These are phyloP conservation scores for Pseudomugil gertrudae DNA, from an alignment of 2,797 vertebrate genomes.

Conservation along the genomic window DNA sequence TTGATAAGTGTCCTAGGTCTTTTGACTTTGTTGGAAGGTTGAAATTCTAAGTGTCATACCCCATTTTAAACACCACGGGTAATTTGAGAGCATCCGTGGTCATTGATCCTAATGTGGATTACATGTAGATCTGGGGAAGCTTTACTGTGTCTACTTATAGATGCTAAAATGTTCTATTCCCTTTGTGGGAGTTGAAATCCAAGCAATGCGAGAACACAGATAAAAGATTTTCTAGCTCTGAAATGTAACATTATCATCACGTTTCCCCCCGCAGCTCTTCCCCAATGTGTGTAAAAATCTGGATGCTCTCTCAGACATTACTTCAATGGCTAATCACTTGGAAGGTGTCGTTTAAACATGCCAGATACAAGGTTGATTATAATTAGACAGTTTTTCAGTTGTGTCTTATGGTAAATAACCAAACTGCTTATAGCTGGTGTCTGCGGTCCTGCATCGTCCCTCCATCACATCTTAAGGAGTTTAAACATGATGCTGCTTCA, in stretches of 20 bases:
- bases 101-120: not conserved
- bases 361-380: too few species aligned
- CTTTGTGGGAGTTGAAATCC: not conserved
- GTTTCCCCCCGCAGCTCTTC: too few species aligned
- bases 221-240: not conserved
- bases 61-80: not conserved
- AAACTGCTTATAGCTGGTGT: not conserved
- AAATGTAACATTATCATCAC: not conserved
- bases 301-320: not conserved
- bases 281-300: too few species aligned
- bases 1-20: not conserved
- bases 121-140: not conserved
- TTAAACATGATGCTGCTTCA: slow-evolving; percentile 34
- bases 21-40: slow-evolving; percentile 3
- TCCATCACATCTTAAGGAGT: slow-evolving; percentile 52
- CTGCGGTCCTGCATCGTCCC: slow-evolving; percentile 26
- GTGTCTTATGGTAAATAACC: not conserved
- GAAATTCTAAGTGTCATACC: not conserved
- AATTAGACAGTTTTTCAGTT: too few species aligned
- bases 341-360: too few species aligned
- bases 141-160: not conserved
- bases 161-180: not conserved
- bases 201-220: not conserved
- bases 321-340: not conserved
- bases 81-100: not conserved